A percentile compares a stretch with the other conserved stretches of the same genome.
Evolutionary conservation across 2,888 invertebrate genomes (phyloP).

Genomic region (Meliscaeva auricollis): DNA sequence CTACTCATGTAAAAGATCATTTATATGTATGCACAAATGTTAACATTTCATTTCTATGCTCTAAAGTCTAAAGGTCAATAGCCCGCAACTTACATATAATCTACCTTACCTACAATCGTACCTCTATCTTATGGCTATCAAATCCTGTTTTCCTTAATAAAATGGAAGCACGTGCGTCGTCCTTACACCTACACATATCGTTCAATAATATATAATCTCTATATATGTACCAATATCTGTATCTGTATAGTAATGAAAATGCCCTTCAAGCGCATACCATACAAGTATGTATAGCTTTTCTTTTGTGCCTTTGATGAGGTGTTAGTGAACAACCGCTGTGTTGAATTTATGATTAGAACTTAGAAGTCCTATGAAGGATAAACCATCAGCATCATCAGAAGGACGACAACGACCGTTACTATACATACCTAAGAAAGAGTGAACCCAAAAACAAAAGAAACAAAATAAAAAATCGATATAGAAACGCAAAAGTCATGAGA

Average conservation of each 20-base stretch:
- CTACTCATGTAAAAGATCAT: no score
- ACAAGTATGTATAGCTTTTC: not conserved
- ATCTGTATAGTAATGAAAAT: constrained; percentile 33
- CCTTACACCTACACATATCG: constrained; percentile 6
- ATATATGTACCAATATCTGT: not conserved
- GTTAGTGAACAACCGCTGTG: constrained; percentile 71
- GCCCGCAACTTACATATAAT: constrained; percentile 14
- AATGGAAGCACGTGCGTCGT: constrained; percentile 19
- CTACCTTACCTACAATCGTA: not conserved
- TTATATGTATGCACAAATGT: no score
- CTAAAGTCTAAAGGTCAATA: constrained; percentile 65
- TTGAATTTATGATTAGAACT: constrained; percentile 75
- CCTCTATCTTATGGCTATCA: not conserved
- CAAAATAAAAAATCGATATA: constrained; percentile 34
- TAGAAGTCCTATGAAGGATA: constrained; percentile 56
- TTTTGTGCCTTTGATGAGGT: constrained; percentile 72
- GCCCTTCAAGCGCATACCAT: constrained; percentile 29
- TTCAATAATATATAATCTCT: not conserved
- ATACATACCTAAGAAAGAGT: not conserved
- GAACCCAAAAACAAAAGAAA: not conserved
- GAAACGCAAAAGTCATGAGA: constrained; percentile 69
- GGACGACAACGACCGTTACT: constrained; percentile 10
- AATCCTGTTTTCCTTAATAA: not conserved
- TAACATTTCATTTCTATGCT: no score
- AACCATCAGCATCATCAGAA: constrained; percentile 23